Evolutionary conservation across 2,797 vertebrate genomes (phyloP).

Genomic region (Euphonia xanthogaster): DNA sequence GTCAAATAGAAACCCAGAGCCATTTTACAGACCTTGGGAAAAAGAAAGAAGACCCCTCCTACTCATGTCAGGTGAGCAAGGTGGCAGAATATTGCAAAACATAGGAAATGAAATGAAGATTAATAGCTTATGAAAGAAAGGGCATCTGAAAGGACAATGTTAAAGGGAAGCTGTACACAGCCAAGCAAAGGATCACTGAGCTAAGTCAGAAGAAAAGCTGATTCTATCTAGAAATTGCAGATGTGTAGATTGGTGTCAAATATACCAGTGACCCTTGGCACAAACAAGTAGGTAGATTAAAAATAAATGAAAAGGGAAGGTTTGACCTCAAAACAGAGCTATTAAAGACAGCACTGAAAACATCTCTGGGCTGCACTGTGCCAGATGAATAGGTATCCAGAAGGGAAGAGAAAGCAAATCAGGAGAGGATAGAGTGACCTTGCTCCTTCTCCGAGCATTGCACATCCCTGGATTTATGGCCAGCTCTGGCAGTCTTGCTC

Average conservation of each 20-base stretch:
- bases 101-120: neutral
- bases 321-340: neutral
- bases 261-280: neutral
- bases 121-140: neutral
- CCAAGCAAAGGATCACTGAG: neutral
- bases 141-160: neutral
- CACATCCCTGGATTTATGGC: neutral
- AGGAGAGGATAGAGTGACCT: neutral
- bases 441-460: neutral
- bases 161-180: neutral
- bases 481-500: neutral
- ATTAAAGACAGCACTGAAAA: neutral
- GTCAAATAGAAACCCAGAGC: neutral
- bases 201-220: neutral
- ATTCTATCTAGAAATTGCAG: neutral
- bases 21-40: neutral
- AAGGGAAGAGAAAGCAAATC: neutral
- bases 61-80: neutral
- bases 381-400: neutral
- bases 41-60: neutral
- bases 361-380: neutral
- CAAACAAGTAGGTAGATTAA: neutral
- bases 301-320: neutral
- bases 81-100: neutral
- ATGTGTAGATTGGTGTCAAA: neutral